Evolutionary conservation across 1,140 invertebrate species (phyloP), one percentile per base, ranked within the genome.

Genomic region (Trachymyrmex septentrionalis): DNA sequence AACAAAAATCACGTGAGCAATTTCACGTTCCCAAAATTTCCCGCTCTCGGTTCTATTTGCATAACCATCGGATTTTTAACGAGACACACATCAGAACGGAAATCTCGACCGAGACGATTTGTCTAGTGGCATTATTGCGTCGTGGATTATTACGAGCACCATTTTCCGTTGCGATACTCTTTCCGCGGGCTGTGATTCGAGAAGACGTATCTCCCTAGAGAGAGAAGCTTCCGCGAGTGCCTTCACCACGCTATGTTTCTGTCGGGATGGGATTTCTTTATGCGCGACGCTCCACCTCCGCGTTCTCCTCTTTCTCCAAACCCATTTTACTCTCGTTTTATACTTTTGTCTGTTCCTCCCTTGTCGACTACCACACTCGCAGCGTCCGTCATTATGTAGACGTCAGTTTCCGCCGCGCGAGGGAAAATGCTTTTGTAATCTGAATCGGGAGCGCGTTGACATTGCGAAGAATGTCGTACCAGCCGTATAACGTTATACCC

Each of bases 301-400:
- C 55, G 2, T 59, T 7, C 38, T 30, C 6, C 69, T 34, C 53
- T 44, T 19, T 34, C 55, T 50, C 38, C 48, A 84, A 84, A 84
- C 38, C 69, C 57, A 84, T 84, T 84, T 84, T 75, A 84, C 38
- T 84, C 80, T 30, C 80, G 14, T 84, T 84, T 84, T 75, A 75
- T 73, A 84, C 80, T 84, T 84, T 84, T 84, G 80, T 84, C 80
- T 75, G 80, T 75, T 84, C 80, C 55, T 73, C 69, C 48, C 69
- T 75, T 73, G 69, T 84, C 27, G 80, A 61, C 69, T 73, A 73
- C 80, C 24, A 63, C 80, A 48, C 44, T 59, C 38, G 55, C 48
- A 64, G 14, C 27, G 48, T 61, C 53, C 66, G 67, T 82, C 80
- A 57, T 73, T 84, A 84, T 71, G 80, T 82, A 82, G 67, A 82